phyloP scores from a whole-genome alignment of 2,797 vertebrate species.

The Galagoides demidoff region DNA sequence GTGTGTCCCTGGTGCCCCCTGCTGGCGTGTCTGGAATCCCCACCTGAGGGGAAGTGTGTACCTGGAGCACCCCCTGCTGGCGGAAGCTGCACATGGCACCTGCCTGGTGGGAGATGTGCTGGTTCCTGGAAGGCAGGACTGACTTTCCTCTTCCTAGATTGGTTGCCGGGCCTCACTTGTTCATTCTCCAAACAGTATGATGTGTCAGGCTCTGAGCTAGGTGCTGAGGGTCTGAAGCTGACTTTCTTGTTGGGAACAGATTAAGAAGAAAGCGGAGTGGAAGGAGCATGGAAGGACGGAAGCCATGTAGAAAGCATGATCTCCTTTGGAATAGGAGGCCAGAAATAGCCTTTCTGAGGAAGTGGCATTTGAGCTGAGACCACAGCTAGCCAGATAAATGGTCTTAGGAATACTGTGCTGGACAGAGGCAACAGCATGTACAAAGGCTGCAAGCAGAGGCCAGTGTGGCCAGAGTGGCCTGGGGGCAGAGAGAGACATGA shows the following conservation, averaged over 20 bases:
- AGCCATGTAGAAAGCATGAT: neutral
- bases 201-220: neutral
- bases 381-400: neutral
- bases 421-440: neutral
- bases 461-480: neutral
- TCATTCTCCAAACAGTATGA: neutral
- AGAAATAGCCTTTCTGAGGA: neutral
- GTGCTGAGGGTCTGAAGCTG: neutral
- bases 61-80: constrained; percentile 48
- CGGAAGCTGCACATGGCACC: rapidly evolving
- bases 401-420: neutral
- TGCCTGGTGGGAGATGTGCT: rapidly evolving
- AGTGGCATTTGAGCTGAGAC: neutral
- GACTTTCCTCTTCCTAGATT: neutral
- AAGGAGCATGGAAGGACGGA: neutral
- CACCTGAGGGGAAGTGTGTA: neutral
- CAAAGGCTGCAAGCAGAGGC: neutral
- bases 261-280: neutral
- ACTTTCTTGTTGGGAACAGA: neutral
- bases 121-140: neutral
- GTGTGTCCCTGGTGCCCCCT: rapidly evolving
- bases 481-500: neutral
- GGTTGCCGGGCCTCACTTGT: neutral
- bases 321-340: neutral
- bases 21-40: neutral